Evolutionary conservation across 2,113 vertebrate species (phyloP).

Genomic region (Osmerus mordax): DNA sequence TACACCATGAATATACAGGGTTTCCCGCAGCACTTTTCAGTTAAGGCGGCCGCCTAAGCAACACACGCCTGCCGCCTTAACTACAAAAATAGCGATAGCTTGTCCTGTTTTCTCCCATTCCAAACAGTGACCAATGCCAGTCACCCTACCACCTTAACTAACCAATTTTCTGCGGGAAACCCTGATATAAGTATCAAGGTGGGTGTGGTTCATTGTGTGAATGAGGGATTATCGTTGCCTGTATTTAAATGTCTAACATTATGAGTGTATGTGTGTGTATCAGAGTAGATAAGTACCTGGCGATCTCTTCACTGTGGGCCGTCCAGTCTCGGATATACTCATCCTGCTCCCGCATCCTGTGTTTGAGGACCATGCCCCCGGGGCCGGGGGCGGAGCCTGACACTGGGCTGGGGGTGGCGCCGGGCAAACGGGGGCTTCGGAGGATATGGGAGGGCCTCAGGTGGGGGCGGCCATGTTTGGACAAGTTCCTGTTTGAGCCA

Average conservation of each 20-base stretch:
- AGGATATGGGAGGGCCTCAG: slow-evolving; percentile 81
- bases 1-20: too few relatives aligned
- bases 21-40: too few relatives aligned
- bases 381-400: slow-evolving; percentile 33
- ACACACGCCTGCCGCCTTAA: too few relatives aligned
- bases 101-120: too few relatives aligned
- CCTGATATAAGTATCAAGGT: not conserved
- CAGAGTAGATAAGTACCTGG: slow-evolving; percentile 79
- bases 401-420: slow-evolving; percentile 52
- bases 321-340: slow-evolving; percentile 99
- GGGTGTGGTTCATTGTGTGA: not conserved
- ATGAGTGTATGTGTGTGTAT: not conserved
- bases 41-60: too few relatives aligned
- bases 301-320: slow-evolving; percentile 97
- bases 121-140: too few relatives aligned
- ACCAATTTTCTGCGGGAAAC: too few relatives aligned
- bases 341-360: slow-evolving; percentile 94
- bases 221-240: not conserved
- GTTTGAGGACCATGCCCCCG: slow-evolving; percentile 80
- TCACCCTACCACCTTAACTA: too few relatives aligned
- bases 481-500: slow-evolving; percentile 89
- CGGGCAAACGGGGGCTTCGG: slow-evolving; percentile 67
- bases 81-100: too few relatives aligned
- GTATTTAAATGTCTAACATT: not conserved
- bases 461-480: slow-evolving; percentile 87